These are phyloP conservation scores for Spea multiplicata DNA, from an alignment of 2,113 vertebrate species.

Conservation along the genomic window DNA sequence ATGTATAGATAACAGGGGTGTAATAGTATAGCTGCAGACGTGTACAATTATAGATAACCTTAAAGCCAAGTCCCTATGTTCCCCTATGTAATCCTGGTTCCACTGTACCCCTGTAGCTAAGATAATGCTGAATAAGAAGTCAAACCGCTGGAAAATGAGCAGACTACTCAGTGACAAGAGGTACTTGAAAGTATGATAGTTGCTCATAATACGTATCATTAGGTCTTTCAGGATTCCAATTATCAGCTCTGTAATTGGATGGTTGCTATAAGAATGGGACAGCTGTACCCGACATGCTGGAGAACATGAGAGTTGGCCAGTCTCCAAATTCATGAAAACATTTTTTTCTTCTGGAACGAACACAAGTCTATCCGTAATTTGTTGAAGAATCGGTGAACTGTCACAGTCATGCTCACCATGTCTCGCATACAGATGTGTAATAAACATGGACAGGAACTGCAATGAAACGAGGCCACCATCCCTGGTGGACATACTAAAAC, in stretches of 20 bases:
- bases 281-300: conserved; percentile 25
- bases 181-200: conserved; percentile 3
- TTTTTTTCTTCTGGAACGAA: background rate
- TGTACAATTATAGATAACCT: too few species aligned
- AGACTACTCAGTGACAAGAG: conserved; percentile 15
- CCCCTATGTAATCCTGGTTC: too few species aligned
- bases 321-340: conserved; percentile 3
- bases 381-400: too few species aligned
- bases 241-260: conserved; percentile 32
- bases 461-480: too few species aligned
- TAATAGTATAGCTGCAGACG: too few species aligned
- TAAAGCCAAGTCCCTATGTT: too few species aligned
- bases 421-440: too few species aligned
- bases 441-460: too few species aligned
- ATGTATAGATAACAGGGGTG: too few species aligned
- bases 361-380: background rate
- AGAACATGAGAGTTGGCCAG: conserved; percentile 8
- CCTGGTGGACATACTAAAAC: too few species aligned
- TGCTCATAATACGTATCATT: conserved; percentile 43
- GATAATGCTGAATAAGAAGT: conserved; percentile 27
- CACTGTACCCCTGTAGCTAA: background rate
- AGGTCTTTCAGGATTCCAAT: conserved; percentile 33
- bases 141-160: conserved; percentile 26
- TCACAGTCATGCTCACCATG: too few species aligned
- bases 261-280: conserved; percentile 16